Evolutionary conservation across 2,113 vertebrate species (phyloP).

Genomic region (Mesembrinibis cayennensis): DNA sequence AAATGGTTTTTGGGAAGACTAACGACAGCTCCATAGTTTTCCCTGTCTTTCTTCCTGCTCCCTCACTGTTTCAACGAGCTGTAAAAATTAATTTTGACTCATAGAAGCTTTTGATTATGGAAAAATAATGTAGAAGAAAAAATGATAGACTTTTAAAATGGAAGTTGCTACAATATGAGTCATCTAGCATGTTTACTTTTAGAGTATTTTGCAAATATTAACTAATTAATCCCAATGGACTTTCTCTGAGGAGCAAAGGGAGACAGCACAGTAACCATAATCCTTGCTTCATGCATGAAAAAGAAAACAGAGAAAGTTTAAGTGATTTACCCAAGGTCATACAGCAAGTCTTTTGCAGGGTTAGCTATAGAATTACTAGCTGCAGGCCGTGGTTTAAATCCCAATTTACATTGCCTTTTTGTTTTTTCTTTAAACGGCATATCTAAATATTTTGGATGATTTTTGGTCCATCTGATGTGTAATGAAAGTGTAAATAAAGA

Average conservation of each 20-base stretch:
- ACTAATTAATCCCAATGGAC: neutral
- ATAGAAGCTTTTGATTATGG: neutral
- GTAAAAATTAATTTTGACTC: neutral
- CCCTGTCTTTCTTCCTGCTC: neutral
- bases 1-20: neutral
- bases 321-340: neutral
- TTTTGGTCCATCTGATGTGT: neutral
- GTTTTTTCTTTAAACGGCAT: neutral
- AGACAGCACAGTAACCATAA: neutral
- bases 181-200: neutral
- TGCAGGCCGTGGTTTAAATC: neutral
- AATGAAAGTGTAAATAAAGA: neutral
- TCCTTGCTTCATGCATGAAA: neutral
- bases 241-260: neutral
- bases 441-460: neutral
- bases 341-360: neutral
- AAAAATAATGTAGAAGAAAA: neutral
- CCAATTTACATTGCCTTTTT: neutral
- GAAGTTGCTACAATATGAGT: neutral
- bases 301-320: neutral
- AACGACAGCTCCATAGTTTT: neutral
- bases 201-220: neutral
- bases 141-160: neutral
- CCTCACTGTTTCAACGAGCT: neutral
- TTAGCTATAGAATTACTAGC: neutral